These are phyloP conservation scores for Euproctis similis DNA, from an alignment of 2,888 invertebrate species.

Conservation along the genomic window DNA sequence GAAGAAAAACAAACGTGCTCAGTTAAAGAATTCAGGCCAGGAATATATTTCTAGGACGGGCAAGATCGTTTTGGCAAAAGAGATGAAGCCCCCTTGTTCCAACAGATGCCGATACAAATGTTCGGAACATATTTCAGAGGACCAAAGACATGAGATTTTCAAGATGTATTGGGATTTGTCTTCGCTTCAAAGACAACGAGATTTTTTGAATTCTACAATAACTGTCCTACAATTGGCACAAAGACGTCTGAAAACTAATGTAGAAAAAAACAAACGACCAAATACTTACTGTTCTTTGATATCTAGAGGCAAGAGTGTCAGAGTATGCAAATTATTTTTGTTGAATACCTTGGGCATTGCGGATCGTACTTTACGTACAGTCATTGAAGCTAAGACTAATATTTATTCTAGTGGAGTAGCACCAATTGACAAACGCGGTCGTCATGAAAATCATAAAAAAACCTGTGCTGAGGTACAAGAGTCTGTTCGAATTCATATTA, in stretches of 20 bases:
- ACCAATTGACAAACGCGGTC: background rate
- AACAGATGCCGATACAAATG: too few relatives aligned
- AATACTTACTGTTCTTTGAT: conserved; percentile 7
- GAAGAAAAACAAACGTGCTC: too few relatives aligned
- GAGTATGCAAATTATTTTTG: conserved; percentile 8
- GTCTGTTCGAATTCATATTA: conserved; percentile 9
- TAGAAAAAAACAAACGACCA: conserved; percentile 6
- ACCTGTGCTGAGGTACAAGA: background rate
- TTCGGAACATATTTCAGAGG: conserved; percentile 7
- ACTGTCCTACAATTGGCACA: conserved; percentile 6
- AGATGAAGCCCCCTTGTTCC: too few relatives aligned
- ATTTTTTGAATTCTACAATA: conserved; percentile 7
- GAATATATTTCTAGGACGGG: too few relatives aligned
- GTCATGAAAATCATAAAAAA: background rate
- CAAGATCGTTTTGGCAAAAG: too few relatives aligned
- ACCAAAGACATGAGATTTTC: conserved; percentile 6
- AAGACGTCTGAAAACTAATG: conserved; percentile 7
- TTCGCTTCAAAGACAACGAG: conserved; percentile 8
- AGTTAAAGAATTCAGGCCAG: too few relatives aligned
- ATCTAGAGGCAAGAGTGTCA: conserved; percentile 5
- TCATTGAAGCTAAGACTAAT: conserved; percentile 5
- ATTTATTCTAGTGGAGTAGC: conserved; percentile 4
- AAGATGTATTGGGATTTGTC: conserved; percentile 8
- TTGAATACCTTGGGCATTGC: conserved; percentile 6
- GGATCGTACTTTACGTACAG: conserved; percentile 7